These are phyloP conservation scores for Lepus oiostolus DNA, from an alignment of 2,797 vertebrate genomes.

Conservation along the genomic window DNA sequence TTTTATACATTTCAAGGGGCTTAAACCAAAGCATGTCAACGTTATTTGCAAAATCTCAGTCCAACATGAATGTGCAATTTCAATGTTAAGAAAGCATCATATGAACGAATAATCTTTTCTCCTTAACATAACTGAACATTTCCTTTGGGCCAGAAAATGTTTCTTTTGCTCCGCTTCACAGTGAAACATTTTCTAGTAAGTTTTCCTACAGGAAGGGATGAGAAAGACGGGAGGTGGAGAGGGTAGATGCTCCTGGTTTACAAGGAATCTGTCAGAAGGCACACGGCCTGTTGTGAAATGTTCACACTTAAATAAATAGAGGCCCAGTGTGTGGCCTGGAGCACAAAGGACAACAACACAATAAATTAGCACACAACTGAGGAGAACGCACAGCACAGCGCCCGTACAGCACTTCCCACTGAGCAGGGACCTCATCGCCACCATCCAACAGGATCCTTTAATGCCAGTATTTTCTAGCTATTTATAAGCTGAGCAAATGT, in stretches of 20 bases:
- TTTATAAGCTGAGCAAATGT: constrained; percentile 85
- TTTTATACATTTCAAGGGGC: constrained; percentile 79
- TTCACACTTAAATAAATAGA: constrained; percentile 87
- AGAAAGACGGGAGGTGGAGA: neutral
- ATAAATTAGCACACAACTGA: constrained; percentile 73
- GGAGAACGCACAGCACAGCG: constrained; percentile 82
- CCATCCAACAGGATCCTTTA: constrained; percentile 74
- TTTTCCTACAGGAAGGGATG: constrained; percentile 37
- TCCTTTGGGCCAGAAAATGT: constrained; percentile 79
- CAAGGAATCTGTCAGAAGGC: constrained; percentile 82
- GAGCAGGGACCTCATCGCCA: constrained; percentile 64
- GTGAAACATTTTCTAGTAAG: constrained; percentile 75
- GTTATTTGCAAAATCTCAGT: constrained; percentile 83
- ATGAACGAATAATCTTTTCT: constrained; percentile 71
- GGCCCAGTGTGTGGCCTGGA: constrained; percentile 69
- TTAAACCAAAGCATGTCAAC: constrained; percentile 85
- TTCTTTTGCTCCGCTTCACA: constrained; percentile 66
- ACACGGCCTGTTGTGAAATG: constrained; percentile 81
- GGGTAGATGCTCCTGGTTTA: constrained; percentile 78
- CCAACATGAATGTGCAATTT: constrained; percentile 82
- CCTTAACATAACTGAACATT: constrained; percentile 77
- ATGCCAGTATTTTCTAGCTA: constrained; percentile 79
- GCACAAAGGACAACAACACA: constrained; percentile 79
- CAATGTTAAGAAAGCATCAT: constrained; percentile 72
- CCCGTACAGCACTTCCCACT: constrained; percentile 77